Conservation (phyloP, 1,140 invertebrate genomes). For the Ips nitidus region DNA sequence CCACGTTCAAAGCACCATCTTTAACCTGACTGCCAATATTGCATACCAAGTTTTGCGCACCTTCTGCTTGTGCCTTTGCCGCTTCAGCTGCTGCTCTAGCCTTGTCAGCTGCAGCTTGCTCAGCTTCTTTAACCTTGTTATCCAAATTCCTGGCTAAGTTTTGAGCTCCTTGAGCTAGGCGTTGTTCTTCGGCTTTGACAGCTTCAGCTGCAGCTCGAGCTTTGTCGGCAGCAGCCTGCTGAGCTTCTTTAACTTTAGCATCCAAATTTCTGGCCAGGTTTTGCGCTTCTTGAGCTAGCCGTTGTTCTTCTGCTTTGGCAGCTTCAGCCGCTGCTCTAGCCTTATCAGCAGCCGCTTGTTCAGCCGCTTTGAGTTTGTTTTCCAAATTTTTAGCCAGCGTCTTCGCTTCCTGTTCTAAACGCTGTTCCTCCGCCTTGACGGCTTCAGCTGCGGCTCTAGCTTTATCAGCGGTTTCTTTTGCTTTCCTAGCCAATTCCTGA, state of each 20-base stretch:
- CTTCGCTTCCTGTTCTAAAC: conserved; percentile 9
- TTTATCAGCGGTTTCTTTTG: conserved; percentile 30
- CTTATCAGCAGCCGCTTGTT: conserved; percentile 17
- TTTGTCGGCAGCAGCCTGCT: not conserved
- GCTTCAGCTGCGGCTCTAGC: conserved; percentile 16
- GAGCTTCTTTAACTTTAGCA: conserved; percentile 28
- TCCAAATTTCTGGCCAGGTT: not conserved
- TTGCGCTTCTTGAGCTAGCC: conserved; percentile 6
- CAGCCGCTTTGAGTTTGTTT: conserved; percentile 32
- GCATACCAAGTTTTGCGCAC: conserved; percentile 15
- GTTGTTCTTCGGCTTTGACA: conserved; percentile 25
- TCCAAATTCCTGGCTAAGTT: conserved; percentile 14
- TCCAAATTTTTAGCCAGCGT: conserved; percentile 16
- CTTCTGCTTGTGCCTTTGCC: conserved; percentile 12
- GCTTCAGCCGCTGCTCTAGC: conserved; percentile 13
- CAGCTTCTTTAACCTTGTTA: conserved; percentile 29
- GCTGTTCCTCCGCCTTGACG: conserved; percentile 6
- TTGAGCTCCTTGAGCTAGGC: conserved; percentile 31
- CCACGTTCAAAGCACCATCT: conserved; percentile 18
- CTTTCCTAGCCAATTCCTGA: conserved; percentile 29
- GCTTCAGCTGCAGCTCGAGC: conserved; percentile 18
- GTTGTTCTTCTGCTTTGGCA: not conserved
- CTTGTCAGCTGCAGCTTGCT: conserved; percentile 11
- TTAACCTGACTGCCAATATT: not conserved
- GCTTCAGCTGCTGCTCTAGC: conserved; percentile 15